phyloP scores from a whole-genome alignment of 2,888 invertebrate species.

The Atherix ibis region DNA sequence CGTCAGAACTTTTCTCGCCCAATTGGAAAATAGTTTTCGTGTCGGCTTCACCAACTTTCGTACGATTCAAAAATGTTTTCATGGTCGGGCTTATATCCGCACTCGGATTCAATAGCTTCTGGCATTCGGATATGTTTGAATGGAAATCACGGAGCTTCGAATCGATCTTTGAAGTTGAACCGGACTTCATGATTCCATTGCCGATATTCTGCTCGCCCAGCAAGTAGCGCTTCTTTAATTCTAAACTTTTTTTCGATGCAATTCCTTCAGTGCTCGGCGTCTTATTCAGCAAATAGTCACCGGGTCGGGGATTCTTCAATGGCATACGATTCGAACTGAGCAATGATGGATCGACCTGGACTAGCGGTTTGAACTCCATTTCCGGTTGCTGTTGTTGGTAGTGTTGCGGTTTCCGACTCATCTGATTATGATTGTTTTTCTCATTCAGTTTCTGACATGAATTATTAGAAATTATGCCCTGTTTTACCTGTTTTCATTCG shows the following conservation, averaged over 20 bases:
- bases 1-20: constrained; percentile 12
- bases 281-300: constrained; percentile 64
- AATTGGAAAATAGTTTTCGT: constrained; percentile 2
- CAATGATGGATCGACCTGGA: constrained; percentile 32
- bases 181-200: constrained; percentile 62
- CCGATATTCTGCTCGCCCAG: constrained; percentile 52
- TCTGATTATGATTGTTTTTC: constrained; percentile 15
- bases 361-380: constrained; percentile 31
- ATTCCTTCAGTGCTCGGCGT: constrained; percentile 77
- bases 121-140: constrained; percentile 74
- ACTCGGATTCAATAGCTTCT: constrained; percentile 68
- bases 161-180: constrained; percentile 69
- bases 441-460: constrained; percentile 14
- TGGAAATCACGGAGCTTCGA: constrained; percentile 71
- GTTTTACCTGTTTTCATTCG: constrained; percentile 29
- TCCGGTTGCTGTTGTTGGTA: constrained; percentile 18
- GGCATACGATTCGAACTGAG: constrained; percentile 29
- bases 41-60: constrained; percentile 20
- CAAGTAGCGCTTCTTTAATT: constrained; percentile 71
- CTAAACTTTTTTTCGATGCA: constrained; percentile 72
- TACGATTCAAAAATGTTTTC: constrained; percentile 46
- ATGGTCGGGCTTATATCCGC: constrained; percentile 50
- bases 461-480: constrained; percentile 22
- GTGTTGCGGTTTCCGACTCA: constrained; percentile 5
- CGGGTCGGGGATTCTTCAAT: constrained; percentile 41